Evolutionary conservation across 92 coral and sea anemone genomes (phyloP), one percentile per base, ranked within the genome.

Genomic region (Chrysogorgia sp.): DNA sequence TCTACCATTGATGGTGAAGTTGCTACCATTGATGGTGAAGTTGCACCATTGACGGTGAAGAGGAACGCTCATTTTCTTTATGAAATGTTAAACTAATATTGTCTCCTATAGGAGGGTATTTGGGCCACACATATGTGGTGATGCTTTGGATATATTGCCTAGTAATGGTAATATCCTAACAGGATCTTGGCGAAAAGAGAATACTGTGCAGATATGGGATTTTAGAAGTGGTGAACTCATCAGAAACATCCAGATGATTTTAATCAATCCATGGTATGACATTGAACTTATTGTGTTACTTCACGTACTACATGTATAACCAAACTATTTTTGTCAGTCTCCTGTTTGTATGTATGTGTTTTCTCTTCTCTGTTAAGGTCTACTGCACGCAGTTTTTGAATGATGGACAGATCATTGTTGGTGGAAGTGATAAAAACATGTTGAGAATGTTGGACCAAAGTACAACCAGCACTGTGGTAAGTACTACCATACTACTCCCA

Each of bases 81-180:
- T n/a, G n/a, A n/a, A n/a, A n/a, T n/a, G n/a, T n/a, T n/a, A n/a
- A n/a, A n/a, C n/a, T n/a, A n/a, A n/a, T n/a, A n/a, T 68, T 68
- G 45, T 68, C 6, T 33, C 48, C 28, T 10, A 10, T 10, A 93
- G 98, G 81, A 93, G 92, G 68, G 91, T 91, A 25, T 93, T 91
- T 87, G 98, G 98, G 15, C 98, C 98, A 12, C 98, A 93, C 70
- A 79, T 93, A 2, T 93, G 98, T 75, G 98, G 98, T n/a, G 98
- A 93, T 85, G 92, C 97, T 0, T 81, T 93, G 32, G 98, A 93
- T 61, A 89, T 93, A 34, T 75, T 77, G 65, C 86, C 97, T 24
- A 64, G 77, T 2, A 90, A 84, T 58, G 81, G 70, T 47, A 83
- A 88, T 58, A 91, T 93, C 41, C 81, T 93, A 7, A 93, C 98